Percentiles rank a stretch among this genome's conserved stretches.
Conservation (phyloP, 2,113 vertebrate species). For the Amphiprion percula region DNA sequence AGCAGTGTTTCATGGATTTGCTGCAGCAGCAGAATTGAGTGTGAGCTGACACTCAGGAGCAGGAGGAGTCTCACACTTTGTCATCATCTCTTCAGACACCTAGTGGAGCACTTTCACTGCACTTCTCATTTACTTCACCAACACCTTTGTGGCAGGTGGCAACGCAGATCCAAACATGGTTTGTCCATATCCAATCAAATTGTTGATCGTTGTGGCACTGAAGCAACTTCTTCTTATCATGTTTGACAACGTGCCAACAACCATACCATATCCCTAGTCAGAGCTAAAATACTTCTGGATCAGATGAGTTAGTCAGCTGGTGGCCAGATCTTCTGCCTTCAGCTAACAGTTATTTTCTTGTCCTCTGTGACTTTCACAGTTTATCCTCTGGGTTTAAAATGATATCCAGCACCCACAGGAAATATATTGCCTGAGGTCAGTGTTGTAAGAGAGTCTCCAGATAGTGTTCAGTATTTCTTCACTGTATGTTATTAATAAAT, state of each 20-base stretch:
- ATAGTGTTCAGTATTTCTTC: neutral
- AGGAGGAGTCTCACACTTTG: constrained; percentile 20
- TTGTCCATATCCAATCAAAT: neutral
- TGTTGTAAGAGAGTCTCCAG: neutral
- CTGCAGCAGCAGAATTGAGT: neutral
- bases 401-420: neutral
- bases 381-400: constrained; percentile 1
- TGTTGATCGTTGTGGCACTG: constrained; percentile 4
- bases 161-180: neutral
- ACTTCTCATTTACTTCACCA: neutral
- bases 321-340: neutral
- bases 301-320: neutral
- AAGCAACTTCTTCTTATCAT: neutral
- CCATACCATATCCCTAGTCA: neutral
- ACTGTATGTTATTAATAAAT: neutral
- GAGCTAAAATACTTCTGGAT: neutral
- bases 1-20: neutral
- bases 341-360: neutral
- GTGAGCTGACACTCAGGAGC: neutral
- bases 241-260: constrained; percentile 13
- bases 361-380: neutral
- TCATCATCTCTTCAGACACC: constrained; percentile 39
- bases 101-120: neutral
- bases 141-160: neutral
- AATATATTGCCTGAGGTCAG: neutral